Conservation (phyloP, 2,113 vertebrate genomes). For the Vulpes vulpes region DNA sequence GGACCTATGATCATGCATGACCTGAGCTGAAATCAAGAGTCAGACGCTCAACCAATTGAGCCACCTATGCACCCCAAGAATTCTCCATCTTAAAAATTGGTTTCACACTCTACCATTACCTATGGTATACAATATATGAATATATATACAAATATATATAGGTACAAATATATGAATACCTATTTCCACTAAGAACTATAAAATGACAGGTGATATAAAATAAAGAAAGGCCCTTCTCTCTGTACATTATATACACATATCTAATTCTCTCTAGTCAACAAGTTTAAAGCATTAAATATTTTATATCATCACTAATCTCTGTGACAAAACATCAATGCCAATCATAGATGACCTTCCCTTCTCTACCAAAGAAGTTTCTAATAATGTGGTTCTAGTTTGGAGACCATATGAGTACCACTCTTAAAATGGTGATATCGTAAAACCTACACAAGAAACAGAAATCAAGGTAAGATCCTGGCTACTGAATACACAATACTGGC, state of each 20-base stretch:
- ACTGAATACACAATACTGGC: background rate
- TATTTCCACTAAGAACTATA: background rate
- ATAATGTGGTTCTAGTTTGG: background rate
- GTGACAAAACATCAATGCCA: background rate
- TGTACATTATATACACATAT: background rate
- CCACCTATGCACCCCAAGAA: rapidly evolving
- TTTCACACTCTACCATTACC: background rate
- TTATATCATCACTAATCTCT: background rate
- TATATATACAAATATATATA: no score
- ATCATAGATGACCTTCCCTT: background rate
- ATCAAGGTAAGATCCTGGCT: background rate
- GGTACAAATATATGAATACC: background rate
- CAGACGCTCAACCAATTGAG: background rate
- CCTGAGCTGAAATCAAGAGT: background rate
- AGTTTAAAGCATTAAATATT: background rate
- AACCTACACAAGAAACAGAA: background rate
- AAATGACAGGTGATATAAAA: background rate
- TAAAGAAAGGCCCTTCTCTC: background rate
- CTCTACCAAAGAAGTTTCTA: background rate
- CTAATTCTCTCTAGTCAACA: background rate
- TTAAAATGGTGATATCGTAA: background rate
- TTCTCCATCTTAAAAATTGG: background rate
- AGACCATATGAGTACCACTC: background rate
- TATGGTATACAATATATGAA: no score
- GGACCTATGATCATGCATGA: background rate